A percentile compares a stretch with the other conserved stretches of the same genome.
phyloP scores from a whole-genome alignment of 2,113 vertebrate species.

The Osmerus eperlanus region DNA sequence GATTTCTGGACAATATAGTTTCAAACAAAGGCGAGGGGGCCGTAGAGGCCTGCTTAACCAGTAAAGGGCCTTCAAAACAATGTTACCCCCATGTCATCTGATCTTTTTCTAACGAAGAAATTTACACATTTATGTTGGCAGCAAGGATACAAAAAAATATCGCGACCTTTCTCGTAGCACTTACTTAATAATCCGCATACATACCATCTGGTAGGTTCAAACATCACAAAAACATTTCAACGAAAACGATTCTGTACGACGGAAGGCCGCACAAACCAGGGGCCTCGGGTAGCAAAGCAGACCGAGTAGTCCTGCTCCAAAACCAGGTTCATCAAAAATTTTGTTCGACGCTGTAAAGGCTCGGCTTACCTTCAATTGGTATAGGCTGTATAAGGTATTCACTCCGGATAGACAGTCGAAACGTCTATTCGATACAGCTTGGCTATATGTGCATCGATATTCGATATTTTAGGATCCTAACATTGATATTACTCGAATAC shows the following conservation, averaged over 20 bases:
- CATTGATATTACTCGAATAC: constrained; percentile 63
- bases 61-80: constrained; percentile 50
- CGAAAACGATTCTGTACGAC: not conserved
- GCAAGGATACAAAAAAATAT: not conserved
- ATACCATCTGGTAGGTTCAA: not conserved
- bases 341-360: constrained; percentile 49
- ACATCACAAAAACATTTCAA: constrained; percentile 27
- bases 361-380: constrained; percentile 76
- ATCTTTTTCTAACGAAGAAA: constrained; percentile 1
- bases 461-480: constrained; percentile 55
- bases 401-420: constrained; percentile 73
- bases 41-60: constrained; percentile 46
- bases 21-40: constrained; percentile 60
- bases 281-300: constrained; percentile 40
- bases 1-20: constrained; percentile 37
- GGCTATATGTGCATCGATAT: constrained; percentile 66
- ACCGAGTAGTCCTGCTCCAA: constrained; percentile 1
- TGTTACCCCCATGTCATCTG: constrained; percentile 33
- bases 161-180: too few relatives aligned
- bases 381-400: constrained; percentile 71
- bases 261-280: constrained; percentile 55
- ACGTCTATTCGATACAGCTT: constrained; percentile 69
- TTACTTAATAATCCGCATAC: not conserved
- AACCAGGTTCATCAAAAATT: constrained; percentile 42
- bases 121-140: not conserved